Evolutionary conservation across 64 coral and sea anemone genomes (phyloP).

Genomic region (Astreopora myriophthalma): DNA sequence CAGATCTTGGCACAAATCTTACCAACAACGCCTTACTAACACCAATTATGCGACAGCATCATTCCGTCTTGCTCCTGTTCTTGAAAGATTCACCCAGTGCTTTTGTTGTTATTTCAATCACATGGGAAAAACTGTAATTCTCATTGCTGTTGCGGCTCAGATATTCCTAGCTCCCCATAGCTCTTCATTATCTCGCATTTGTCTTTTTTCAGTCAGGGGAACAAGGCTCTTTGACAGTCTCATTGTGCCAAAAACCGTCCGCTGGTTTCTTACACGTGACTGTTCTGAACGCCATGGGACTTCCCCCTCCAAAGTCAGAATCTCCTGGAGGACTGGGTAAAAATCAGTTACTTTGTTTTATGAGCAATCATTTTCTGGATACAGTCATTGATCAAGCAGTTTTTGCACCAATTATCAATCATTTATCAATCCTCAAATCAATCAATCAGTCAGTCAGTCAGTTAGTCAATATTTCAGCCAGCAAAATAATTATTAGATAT

Average conservation of each 20-base stretch:
- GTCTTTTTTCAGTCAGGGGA: conserved; percentile 63
- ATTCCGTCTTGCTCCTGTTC: too few species aligned
- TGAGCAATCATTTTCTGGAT: neutral
- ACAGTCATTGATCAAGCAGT: neutral
- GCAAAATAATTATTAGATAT: too few species aligned
- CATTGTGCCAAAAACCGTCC: conserved; percentile 78
- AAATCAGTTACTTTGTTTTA: neutral
- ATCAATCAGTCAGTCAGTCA: neutral
- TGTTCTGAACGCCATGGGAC: conserved; percentile 79
- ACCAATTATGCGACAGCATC: too few species aligned
- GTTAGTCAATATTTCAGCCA: neutral
- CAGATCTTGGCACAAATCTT: neutral
- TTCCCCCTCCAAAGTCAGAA: conserved; percentile 65
- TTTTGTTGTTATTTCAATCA: too few species aligned
- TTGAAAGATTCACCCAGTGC: too few species aligned
- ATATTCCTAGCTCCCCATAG: too few species aligned
- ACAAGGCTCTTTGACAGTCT: conserved; percentile 72
- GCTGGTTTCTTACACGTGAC: conserved; percentile 78
- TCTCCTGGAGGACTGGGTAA: conserved; percentile 42
- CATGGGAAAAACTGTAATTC: too few species aligned
- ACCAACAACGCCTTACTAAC: too few species aligned
- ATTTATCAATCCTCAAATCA: too few species aligned
- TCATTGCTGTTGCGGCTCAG: too few species aligned
- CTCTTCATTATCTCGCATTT: too few species aligned
- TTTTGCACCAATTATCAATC: too few species aligned